phyloP scores from a whole-genome alignment of 2,113 vertebrate species.

The Eidolon helvum region DNA sequence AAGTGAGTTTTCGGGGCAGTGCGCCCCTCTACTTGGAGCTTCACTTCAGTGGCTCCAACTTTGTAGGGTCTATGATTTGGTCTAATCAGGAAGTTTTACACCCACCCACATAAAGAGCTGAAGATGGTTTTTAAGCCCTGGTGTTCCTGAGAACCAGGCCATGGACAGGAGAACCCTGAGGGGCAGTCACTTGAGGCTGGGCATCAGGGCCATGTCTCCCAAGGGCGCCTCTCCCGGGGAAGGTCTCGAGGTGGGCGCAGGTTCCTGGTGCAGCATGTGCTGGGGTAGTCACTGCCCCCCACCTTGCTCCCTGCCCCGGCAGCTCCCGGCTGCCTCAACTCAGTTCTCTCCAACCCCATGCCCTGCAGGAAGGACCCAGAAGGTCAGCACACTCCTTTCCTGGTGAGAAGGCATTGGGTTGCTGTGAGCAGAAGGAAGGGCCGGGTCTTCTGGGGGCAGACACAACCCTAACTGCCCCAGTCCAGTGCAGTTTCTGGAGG shows the following conservation, averaged over 20 bases:
- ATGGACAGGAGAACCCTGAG: not conserved
- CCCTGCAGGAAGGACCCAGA: not conserved
- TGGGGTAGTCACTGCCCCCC: rapidly evolving
- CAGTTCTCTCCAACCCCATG: rapidly evolving
- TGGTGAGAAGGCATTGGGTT: not conserved
- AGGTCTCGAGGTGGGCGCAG: rapidly evolving
- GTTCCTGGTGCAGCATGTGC: not conserved
- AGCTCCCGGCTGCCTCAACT: too few species aligned
- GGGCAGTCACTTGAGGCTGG: not conserved
- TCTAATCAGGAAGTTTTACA: not conserved
- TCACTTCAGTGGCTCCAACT: rapidly evolving
- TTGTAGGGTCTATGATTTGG: not conserved
- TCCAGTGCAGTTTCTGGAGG: not conserved
- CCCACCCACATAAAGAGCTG: not conserved
- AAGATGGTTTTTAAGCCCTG: not conserved
- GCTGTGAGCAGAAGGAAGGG: not conserved
- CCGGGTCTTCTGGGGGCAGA: not conserved
- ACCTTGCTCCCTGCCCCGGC: too few species aligned
- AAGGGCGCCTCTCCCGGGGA: not conserved
- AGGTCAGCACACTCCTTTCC: not conserved
- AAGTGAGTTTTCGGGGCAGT: rapidly evolving
- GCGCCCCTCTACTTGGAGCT: not conserved
- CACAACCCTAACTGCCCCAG: not conserved
- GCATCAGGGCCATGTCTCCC: not conserved
- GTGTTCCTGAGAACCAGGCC: not conserved